Conservation (phyloP, 2,888 invertebrate species). For the Dryobotodes eremita region DNA sequence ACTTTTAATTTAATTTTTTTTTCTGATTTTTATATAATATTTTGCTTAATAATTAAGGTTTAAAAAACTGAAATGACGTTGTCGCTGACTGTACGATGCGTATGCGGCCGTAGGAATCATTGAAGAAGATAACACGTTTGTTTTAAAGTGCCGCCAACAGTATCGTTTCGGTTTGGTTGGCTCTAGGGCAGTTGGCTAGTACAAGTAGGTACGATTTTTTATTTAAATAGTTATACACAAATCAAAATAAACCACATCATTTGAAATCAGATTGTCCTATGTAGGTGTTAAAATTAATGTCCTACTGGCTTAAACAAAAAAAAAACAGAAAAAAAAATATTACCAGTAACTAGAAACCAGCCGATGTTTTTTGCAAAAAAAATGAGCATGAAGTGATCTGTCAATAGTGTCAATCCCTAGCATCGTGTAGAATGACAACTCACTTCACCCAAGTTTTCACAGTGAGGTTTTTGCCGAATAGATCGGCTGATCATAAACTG, state of each 20-base stretch:
- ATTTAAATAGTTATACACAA: neutral
- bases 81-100: neutral
- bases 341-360: too few relatives aligned
- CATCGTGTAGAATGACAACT: too few relatives aligned
- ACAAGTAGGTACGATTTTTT: neutral
- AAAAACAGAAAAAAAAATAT: too few relatives aligned
- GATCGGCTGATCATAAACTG: too few relatives aligned
- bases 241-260: neutral
- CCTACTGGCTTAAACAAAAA: neutral
- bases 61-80: neutral
- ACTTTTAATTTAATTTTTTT: neutral
- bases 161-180: constrained; percentile 28
- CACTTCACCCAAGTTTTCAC: too few relatives aligned
- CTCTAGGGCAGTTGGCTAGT: constrained; percentile 1
- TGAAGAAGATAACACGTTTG: constrained; percentile 42
- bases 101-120: constrained; percentile 21
- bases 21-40: neutral
- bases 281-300: neutral
- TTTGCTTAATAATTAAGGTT: neutral
- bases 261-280: neutral
- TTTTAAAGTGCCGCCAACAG: constrained; percentile 35
- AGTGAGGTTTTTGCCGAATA: too few relatives aligned
- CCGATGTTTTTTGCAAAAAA: too few relatives aligned
- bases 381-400: too few relatives aligned
- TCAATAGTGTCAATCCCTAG: too few relatives aligned